phyloP scores from a whole-genome alignment of 2,797 vertebrate species.

The Hypotaenidia philippensis region DNA sequence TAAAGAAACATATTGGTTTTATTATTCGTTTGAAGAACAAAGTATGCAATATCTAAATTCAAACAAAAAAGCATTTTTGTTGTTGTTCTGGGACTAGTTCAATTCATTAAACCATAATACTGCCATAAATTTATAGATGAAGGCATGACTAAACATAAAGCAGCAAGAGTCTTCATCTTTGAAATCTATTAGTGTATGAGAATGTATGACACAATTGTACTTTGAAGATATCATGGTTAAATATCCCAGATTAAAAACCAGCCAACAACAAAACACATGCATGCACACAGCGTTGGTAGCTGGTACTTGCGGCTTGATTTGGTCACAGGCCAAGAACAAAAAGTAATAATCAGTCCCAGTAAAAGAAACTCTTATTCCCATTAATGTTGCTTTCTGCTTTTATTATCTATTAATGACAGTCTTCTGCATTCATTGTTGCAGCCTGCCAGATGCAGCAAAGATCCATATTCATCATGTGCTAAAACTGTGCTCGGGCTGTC shows the following conservation, averaged over 20 bases:
- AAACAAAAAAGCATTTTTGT: slow-evolving; percentile 64
- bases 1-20: slow-evolving; percentile 50
- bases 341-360: slow-evolving; percentile 18
- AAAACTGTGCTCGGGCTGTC: background rate
- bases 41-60: slow-evolving; percentile 38
- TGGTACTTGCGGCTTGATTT: background rate
- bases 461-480: slow-evolving; percentile 43
- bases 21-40: slow-evolving; percentile 67
- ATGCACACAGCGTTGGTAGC: background rate
- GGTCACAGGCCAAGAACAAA: slow-evolving; percentile 20
- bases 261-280: slow-evolving; percentile 45
- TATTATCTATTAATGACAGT: slow-evolving; percentile 60
- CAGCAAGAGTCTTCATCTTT: slow-evolving; percentile 65
- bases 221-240: slow-evolving; percentile 66
- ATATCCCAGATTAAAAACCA: slow-evolving; percentile 57
- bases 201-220: slow-evolving; percentile 38
- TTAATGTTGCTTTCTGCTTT: slow-evolving; percentile 56
- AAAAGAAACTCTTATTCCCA: slow-evolving; percentile 54
- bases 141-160: slow-evolving; percentile 64
- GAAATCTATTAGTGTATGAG: slow-evolving; percentile 50
- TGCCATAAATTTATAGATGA: slow-evolving; percentile 53
- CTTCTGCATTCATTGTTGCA: slow-evolving; percentile 34
- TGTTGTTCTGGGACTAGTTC: slow-evolving; percentile 69
- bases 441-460: slow-evolving; percentile 40
- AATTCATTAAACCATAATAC: slow-evolving; percentile 60